phyloP scores from a whole-genome alignment of 2,888 invertebrate genomes.

The Drosophila nr. perissopoda region DNA sequence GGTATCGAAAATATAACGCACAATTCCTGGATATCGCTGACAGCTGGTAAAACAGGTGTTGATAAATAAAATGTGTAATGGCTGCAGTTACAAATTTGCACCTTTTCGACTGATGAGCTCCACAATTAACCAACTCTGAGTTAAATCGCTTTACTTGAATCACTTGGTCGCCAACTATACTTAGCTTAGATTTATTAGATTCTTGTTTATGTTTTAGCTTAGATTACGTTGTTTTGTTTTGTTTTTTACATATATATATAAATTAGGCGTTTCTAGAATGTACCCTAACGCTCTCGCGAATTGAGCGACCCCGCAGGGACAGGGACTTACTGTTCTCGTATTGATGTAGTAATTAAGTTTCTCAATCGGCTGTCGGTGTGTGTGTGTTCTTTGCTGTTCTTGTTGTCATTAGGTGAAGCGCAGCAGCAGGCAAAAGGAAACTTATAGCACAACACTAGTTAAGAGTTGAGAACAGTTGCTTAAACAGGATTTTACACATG shows the following conservation, averaged over 20 bases:
- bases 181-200: constrained; percentile 74
- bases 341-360: constrained; percentile 39
- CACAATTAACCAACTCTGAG: background rate
- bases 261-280: constrained; percentile 69
- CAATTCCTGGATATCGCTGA: background rate
- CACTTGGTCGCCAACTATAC: constrained; percentile 45
- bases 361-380: constrained; percentile 23
- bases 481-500: constrained; percentile 31
- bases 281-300: constrained; percentile 49
- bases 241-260: constrained; percentile 71
- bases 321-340: constrained; percentile 18
- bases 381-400: background rate
- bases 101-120: background rate
- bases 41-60: background rate
- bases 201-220: constrained; percentile 60
- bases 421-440: constrained; percentile 32
- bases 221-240: constrained; percentile 41
- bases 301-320: constrained; percentile 48
- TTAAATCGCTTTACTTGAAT: constrained; percentile 21
- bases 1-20: background rate
- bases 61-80: background rate
- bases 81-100: background rate
- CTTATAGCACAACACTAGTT: constrained; percentile 51
- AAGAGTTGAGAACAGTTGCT: constrained; percentile 20
- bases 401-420: constrained; percentile 17